Evolutionary conservation across 2,888 invertebrate species (phyloP), one percentile per base, ranked within the genome.

Genomic region (Ectemnius cavifrons): DNA sequence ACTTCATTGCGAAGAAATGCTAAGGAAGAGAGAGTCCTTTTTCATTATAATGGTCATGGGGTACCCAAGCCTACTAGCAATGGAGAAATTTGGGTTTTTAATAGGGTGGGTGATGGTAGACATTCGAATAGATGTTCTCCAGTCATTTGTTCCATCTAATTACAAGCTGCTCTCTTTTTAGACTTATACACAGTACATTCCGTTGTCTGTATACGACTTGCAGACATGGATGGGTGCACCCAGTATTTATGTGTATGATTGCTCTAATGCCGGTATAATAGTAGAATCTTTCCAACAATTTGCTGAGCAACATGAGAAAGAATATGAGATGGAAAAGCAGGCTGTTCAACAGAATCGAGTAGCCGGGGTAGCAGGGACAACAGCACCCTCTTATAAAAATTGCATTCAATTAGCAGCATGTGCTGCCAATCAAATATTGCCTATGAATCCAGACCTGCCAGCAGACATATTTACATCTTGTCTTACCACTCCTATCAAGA

Each of bases 161-260:
- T 46, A 47, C 47, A 59, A 77, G 1, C 37, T 37, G 37, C 5
- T 11, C 5, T 8, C 8, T 37, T 92, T 92, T 64, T 92, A 98
- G 95, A 96, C 95, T 47, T 99, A 98, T 91, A 99, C 99, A 3
- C 99, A 99, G 92, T 99, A 99, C 93, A 99, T 99, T 92, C 99
- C 99, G 60, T 92, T 99, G 87, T 99, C 99, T 67, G 95, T 99
- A 83, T 99, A 98, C 92, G 99, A 99, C 92, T 93, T 99, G 73
- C 99, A 99, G 93, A 95, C 96, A 60, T 99, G 99, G 99, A 98
- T 99, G 98, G 98, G 98, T 68, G 96, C 97, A 71, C 99, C 99
- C 0, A 99, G 99, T 65, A 98, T 99, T 79, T 99, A 99, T 92
- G 99, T 99, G 23, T 99, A 98, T 92, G 99, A 99, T 92, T 99